phyloP scores from a whole-genome alignment of 2,113 vertebrate species.

The Sebastes fasciatus region DNA sequence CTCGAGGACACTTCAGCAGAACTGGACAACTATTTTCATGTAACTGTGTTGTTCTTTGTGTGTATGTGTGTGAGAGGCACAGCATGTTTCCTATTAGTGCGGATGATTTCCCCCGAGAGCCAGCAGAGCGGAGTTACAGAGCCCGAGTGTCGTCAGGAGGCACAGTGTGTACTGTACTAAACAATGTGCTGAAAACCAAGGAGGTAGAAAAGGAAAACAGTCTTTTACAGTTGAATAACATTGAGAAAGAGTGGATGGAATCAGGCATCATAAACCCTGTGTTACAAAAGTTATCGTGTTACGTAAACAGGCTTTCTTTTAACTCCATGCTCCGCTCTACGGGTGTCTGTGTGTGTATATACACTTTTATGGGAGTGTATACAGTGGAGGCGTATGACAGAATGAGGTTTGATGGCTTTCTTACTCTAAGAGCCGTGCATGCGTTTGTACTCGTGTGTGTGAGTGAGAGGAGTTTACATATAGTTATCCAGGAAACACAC shows the following conservation, averaged over 20 bases:
- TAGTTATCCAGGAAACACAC: slow-evolving; percentile 71
- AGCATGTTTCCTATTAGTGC: slow-evolving; percentile 82
- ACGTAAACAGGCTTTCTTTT: slow-evolving; percentile 63
- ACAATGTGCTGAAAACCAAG: slow-evolving; percentile 67
- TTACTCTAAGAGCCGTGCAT: slow-evolving; percentile 28
- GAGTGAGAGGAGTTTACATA: slow-evolving; percentile 65
- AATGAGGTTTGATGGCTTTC: slow-evolving; percentile 58
- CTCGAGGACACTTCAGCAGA: slow-evolving; percentile 29
- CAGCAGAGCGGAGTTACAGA: slow-evolving; percentile 64
- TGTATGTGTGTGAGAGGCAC: slow-evolving; percentile 15
- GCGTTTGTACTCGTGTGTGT: slow-evolving; percentile 33
- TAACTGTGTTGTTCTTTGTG: slow-evolving; percentile 1
- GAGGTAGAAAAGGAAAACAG: slow-evolving; percentile 69
- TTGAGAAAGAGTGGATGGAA: slow-evolving; percentile 67
- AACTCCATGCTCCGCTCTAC: slow-evolving; percentile 35
- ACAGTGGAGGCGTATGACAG: slow-evolving; percentile 40
- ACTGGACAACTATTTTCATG: background rate
- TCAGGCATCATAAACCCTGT: slow-evolving; percentile 64
- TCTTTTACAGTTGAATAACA: slow-evolving; percentile 72
- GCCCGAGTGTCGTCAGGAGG: slow-evolving; percentile 76
- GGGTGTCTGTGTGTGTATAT: slow-evolving; percentile 58
- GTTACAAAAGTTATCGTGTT: slow-evolving; percentile 66
- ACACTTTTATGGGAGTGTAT: slow-evolving; percentile 43
- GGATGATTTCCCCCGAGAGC: slow-evolving; percentile 76
- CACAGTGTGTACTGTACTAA: slow-evolving; percentile 67